Percentiles rank a stretch among this genome's conserved stretches.
Conservation (phyloP, 1,140 invertebrate species). For the Sitophilus oryzae region DNA sequence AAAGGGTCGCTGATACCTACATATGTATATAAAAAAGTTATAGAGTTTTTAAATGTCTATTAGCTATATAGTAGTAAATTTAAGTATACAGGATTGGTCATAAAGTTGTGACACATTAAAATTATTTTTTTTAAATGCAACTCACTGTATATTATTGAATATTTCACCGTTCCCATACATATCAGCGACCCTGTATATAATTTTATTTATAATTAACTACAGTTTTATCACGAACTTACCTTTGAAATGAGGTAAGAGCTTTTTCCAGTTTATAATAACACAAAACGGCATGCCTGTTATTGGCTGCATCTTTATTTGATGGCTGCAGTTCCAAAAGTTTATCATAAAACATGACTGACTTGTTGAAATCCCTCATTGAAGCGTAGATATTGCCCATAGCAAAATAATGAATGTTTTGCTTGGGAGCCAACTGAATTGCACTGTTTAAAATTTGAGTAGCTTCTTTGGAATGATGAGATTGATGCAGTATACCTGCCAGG, state of each 20-base stretch:
- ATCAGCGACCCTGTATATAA: no score
- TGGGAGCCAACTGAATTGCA: slow-evolving; percentile 71
- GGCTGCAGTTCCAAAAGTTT: slow-evolving; percentile 59
- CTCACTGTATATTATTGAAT: no score
- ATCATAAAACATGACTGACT: slow-evolving; percentile 60
- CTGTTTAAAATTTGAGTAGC: slow-evolving; percentile 72
- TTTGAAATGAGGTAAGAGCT: slow-evolving; percentile 51
- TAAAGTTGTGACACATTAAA: no score
- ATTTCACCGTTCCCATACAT: no score
- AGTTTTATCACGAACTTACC: no score
- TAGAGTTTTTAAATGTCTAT: no score
- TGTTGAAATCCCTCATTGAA: slow-evolving; percentile 59
- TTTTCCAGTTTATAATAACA: slow-evolving; percentile 65
- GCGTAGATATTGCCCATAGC: slow-evolving; percentile 74
- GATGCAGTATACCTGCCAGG: slow-evolving; percentile 75
- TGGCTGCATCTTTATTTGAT: slow-evolving; percentile 47
- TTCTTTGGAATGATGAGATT: slow-evolving; percentile 65
- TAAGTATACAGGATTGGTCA: no score
- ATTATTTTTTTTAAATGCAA: no score
- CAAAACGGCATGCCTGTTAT: slow-evolving; percentile 59
- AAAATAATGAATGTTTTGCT: slow-evolving; percentile 67
- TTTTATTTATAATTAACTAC: no score
- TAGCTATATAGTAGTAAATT: no score
- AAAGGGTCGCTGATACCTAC: no score
- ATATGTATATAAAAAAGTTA: no score